Conservation (phyloP, 2,113 vertebrate species). For the Saimiri boliviensis region DNA sequence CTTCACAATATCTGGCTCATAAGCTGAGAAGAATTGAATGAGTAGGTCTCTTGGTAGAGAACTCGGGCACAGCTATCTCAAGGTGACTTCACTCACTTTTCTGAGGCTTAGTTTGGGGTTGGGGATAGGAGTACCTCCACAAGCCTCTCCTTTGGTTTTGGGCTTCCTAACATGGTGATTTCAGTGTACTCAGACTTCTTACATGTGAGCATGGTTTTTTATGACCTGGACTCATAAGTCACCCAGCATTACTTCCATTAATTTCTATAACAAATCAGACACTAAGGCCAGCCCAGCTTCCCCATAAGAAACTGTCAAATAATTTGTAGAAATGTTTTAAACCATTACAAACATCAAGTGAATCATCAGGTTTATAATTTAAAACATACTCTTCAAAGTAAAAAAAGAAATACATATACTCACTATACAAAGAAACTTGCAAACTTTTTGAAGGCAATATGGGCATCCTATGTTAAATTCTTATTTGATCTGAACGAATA, state of each 20-base stretch:
- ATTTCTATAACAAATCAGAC: neutral
- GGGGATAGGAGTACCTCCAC: neutral
- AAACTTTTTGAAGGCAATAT: neutral
- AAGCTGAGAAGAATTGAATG: neutral
- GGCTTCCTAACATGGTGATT: neutral
- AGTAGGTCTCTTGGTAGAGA: neutral
- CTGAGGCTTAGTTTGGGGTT: neutral
- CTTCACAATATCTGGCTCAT: neutral
- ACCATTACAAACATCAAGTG: neutral
- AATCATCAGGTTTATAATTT: neutral
- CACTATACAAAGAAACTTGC: neutral
- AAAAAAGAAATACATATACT: too few species aligned
- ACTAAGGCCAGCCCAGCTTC: neutral
- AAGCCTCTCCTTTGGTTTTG: neutral
- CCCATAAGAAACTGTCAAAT: neutral
- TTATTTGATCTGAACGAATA: neutral
- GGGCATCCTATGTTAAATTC: neutral
- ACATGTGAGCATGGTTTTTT: neutral
- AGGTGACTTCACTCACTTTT: neutral
- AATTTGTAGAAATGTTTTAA: neutral
- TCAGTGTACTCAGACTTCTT: neutral
- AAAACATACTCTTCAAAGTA: neutral
- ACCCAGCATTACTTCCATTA: neutral
- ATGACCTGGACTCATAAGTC: neutral
- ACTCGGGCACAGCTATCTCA: neutral